phyloP scores from a whole-genome alignment of 2,797 vertebrate species.

The Chanos chanos region DNA sequence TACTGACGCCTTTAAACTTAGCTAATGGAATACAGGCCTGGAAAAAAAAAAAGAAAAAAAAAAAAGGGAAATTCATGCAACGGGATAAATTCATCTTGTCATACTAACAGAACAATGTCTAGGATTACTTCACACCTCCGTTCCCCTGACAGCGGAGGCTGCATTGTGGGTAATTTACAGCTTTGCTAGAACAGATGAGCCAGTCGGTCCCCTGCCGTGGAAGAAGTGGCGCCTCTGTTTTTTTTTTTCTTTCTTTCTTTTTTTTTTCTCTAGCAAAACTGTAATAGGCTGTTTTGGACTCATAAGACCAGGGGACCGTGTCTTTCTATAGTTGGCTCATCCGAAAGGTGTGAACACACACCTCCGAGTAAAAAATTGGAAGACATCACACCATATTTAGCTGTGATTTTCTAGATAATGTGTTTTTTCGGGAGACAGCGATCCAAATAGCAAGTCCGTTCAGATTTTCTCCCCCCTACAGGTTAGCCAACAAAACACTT shows the following conservation, averaged over 20 bases:
- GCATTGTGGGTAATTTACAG: constrained; percentile 68
- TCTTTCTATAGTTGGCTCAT: constrained; percentile 56
- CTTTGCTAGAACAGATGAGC: constrained; percentile 66
- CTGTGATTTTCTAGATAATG: constrained; percentile 65
- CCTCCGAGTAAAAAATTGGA: constrained; percentile 64
- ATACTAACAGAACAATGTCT: constrained; percentile 47
- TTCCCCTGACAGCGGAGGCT: constrained; percentile 43
- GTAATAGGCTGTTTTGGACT: constrained; percentile 37
- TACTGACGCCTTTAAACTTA: no score
- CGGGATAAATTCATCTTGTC: constrained; percentile 3
- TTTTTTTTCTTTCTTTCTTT: constrained; percentile 3
- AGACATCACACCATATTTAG: constrained; percentile 65
- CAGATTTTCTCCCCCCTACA: constrained; percentile 1
- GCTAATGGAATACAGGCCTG: no score
- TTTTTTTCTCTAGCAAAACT: background rate
- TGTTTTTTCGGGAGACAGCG: constrained; percentile 48
- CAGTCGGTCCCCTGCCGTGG: constrained; percentile 40
- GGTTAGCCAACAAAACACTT: no score
- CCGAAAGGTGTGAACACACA: constrained; percentile 66
- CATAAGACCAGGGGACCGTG: constrained; percentile 24
- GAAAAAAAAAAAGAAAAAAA: background rate
- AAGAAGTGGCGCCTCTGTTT: constrained; percentile 47
- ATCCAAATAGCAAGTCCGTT: constrained; percentile 60
- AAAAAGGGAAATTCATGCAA: background rate
- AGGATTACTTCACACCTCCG: constrained; percentile 65